These are phyloP conservation scores for human (Homo sapiens) DNA, from an alignment of 2,113 vertebrate genomes.

Conservation along the genomic window DNA sequence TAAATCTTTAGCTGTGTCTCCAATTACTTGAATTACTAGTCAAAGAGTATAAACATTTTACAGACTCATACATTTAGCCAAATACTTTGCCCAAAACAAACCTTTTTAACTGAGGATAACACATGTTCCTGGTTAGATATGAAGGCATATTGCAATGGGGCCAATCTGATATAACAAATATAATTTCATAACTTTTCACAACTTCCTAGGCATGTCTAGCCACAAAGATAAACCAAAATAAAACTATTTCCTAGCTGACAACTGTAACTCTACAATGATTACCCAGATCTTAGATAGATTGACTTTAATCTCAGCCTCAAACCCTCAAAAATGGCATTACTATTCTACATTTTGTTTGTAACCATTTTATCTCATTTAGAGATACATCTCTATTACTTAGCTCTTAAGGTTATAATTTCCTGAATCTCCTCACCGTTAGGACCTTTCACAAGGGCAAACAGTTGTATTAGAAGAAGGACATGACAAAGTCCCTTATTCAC, in stretches of 20 bases:
- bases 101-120: neutral
- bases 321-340: neutral
- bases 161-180: neutral
- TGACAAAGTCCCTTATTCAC: neutral
- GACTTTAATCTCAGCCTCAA: neutral
- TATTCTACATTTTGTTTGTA: neutral
- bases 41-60: neutral
- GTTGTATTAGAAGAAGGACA: slow-evolving; percentile 28
- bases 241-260: neutral
- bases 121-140: neutral
- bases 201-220: neutral
- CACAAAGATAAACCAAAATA: neutral
- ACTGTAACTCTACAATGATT: neutral
- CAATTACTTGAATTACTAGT: neutral
- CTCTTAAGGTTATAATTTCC: slow-evolving; percentile 22
- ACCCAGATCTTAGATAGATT: neutral
- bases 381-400: neutral
- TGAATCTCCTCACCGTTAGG: neutral
- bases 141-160: neutral
- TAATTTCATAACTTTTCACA: neutral
- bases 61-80: neutral
- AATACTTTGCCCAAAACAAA: neutral
- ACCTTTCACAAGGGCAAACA: neutral
- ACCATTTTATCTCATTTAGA: slow-evolving; percentile 14
- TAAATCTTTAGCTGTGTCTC: neutral